Evolutionary conservation across 2,888 invertebrate genomes (phyloP), one percentile per base, ranked within the genome.

Genomic region (Eupithecia vulgata): DNA sequence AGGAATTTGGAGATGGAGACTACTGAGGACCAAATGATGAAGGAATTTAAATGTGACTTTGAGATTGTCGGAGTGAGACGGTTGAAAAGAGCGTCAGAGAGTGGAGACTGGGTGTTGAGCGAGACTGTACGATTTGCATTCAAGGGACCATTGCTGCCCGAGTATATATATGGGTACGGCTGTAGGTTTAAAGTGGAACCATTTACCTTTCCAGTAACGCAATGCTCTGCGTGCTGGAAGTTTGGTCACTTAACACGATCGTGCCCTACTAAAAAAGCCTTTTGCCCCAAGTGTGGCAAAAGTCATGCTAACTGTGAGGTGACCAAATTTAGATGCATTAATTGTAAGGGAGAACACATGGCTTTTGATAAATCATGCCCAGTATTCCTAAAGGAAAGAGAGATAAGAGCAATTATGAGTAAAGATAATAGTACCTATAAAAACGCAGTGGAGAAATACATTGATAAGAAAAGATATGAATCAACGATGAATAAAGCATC

Each of bases 311-410:
- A 37, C 37, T 37, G 37, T 37, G 37, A 37, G 37, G 37, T 37
- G 35, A 35, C 35, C 8, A 35, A 35, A 35, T 35, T 35, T 6
- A 35, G 35, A 35, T 35, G 35, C 35, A 35, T 35, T 35, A 35
- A 35, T 35, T 35, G 45, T 52, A 79, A 78, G 80, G 30, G 40
- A 40, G 40, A 40, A 40, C 40, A 40, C 13, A 40, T 40, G 40
- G 40, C 40, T 40, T 40, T 40, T 40, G 40, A 40, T 40, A 40
- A 40, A 40, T 40, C 40, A 40, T 40, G 40, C 40, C 40, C 40
- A 40, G 13, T 40, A 40, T 40, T 40, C 40, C 40, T 40, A 13
- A 40, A 40, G 13, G 13, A 40, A 40, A 13, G 40, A 40, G 40
- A 40, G 7, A 10, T 40, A 40, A 40, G 40, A 13, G 40, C 40